Evolutionary conservation across 1,140 invertebrate genomes (phyloP).

Genomic region (Babylonia areolata): DNA sequence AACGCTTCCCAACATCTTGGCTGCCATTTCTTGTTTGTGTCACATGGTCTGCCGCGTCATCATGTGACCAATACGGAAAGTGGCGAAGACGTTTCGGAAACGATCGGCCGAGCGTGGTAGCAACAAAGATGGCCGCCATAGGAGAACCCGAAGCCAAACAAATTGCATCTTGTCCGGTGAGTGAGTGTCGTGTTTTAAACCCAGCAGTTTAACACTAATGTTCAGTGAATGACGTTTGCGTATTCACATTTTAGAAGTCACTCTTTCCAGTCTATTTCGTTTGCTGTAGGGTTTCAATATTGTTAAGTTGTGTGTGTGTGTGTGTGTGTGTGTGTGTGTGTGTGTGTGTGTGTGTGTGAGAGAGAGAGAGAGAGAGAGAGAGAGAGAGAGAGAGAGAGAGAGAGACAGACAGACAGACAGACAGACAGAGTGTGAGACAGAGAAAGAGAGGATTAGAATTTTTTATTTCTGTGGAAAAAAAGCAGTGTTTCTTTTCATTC

Average conservation of each 20-base stretch:
- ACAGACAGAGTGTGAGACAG: too few relatives aligned
- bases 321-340: too few relatives aligned
- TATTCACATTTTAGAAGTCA: too few relatives aligned
- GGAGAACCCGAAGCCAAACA: constrained; percentile 3
- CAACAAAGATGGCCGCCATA: constrained; percentile 39
- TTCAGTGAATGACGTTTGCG: too few relatives aligned
- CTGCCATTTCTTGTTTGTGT: constrained; percentile 7
- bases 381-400: not conserved
- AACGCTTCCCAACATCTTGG: not conserved
- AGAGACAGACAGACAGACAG: not conserved
- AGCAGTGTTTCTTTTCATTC: too few relatives aligned
- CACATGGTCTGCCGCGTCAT: not conserved
- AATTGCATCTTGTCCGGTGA: constrained; percentile 30
- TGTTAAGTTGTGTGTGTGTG: too few relatives aligned
- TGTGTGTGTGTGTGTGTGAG: not conserved
- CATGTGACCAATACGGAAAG: not conserved
- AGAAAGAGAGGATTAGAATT: too few relatives aligned
- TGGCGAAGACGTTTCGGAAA: not conserved
- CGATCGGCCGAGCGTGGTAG: constrained; percentile 22
- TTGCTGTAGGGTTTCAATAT: too few relatives aligned
- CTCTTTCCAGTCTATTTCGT: too few relatives aligned
- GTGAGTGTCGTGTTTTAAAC: too few relatives aligned
- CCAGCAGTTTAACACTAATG: too few relatives aligned
- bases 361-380: not conserved
- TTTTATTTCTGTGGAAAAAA: too few relatives aligned